Conservation (phyloP, 2,113 vertebrate genomes). For the Balaeniceps rex region DNA sequence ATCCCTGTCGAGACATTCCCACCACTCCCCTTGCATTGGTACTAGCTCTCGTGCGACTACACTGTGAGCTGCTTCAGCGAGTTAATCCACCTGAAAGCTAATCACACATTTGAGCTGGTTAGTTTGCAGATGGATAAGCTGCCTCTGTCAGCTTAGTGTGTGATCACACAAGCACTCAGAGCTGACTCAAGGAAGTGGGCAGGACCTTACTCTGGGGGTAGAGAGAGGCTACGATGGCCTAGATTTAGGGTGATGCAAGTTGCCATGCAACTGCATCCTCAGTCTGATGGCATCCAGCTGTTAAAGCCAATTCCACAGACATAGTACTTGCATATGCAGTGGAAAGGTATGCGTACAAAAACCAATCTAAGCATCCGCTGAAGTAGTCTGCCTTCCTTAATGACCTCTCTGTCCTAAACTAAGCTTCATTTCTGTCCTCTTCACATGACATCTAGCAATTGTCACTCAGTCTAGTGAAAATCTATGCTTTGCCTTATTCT, state of each 20-base stretch:
- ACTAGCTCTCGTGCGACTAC: fast-evolving
- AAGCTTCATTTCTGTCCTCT: neutral
- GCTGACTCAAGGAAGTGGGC: neutral
- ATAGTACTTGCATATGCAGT: fast-evolving
- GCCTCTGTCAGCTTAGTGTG: neutral
- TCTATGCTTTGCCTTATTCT: neutral
- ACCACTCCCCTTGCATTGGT: neutral
- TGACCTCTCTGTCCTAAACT: neutral
- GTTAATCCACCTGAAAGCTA: neutral
- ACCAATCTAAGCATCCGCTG: neutral
- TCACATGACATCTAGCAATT: neutral
- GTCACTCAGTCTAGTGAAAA: neutral
- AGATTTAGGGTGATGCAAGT: neutral
- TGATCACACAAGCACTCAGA: neutral
- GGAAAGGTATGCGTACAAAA: neutral
- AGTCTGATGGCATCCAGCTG: neutral
- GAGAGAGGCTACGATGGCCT: neutral
- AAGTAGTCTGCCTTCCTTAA: neutral
- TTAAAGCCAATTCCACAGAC: neutral
- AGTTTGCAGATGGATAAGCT: neutral
- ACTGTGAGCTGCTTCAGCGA: neutral
- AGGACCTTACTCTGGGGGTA: neutral
- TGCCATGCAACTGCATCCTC: neutral
- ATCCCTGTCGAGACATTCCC: neutral
- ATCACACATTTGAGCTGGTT: neutral